These are phyloP conservation scores for Rhinatrema bivittatum DNA, from an alignment of 2,797 vertebrate genomes.

Conservation along the genomic window DNA sequence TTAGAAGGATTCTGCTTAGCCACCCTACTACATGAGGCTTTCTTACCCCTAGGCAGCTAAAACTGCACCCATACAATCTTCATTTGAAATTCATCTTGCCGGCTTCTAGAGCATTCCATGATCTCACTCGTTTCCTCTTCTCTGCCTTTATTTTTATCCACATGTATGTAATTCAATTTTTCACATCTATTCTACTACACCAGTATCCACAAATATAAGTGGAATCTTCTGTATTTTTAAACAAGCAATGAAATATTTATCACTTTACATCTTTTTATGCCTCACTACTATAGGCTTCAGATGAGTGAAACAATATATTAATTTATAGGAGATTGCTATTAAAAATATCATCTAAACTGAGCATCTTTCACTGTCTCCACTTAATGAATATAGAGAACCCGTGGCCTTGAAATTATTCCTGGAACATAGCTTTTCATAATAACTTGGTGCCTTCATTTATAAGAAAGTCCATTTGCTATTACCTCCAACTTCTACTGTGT, in stretches of 20 bases:
- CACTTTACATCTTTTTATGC: constrained; percentile 16
- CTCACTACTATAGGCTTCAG: constrained; percentile 33
- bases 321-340: constrained; percentile 21
- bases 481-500: constrained; percentile 18
- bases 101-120: too few relatives aligned
- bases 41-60: too few relatives aligned
- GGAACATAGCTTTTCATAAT: not conserved
- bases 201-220: not conserved
- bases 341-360: constrained; percentile 25
- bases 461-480: constrained; percentile 16
- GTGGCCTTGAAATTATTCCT: constrained; percentile 5
- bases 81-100: too few relatives aligned
- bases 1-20: too few relatives aligned
- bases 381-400: constrained; percentile 6
- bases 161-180: not conserved
- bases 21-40: too few relatives aligned
- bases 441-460: constrained; percentile 4
- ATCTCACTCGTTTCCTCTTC: too few relatives aligned
- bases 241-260: not conserved
- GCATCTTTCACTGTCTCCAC: not conserved
- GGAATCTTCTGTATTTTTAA: not conserved
- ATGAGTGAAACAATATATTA: constrained; percentile 6
- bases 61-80: too few relatives aligned
- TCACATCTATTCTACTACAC: too few relatives aligned
- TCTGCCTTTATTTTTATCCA: not conserved